These are phyloP conservation scores for Autographa pulchrina DNA, from an alignment of 2,888 invertebrate genomes.

Conservation along the genomic window DNA sequence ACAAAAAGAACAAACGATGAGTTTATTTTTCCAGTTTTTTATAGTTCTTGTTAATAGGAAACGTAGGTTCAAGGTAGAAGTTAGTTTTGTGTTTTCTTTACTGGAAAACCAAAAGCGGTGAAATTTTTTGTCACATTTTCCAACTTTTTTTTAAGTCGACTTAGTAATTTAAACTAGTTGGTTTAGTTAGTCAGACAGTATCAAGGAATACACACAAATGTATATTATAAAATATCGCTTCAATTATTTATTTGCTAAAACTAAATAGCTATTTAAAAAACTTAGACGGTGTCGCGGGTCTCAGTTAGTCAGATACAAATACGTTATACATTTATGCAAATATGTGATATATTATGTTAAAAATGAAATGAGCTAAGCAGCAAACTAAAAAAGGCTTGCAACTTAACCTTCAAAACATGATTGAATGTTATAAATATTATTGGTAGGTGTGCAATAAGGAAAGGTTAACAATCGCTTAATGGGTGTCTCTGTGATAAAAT, in stretches of 20 bases:
- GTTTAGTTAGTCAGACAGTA: too few species aligned
- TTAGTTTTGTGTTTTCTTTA: not conserved
- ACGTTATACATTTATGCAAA: not conserved
- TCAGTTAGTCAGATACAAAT: not conserved
- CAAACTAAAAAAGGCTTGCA: conserved; percentile 5
- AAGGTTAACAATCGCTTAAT: conserved; percentile 9
- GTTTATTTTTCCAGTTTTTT: conserved; percentile 33
- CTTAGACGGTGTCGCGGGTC: not conserved
- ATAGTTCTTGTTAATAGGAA: conserved; percentile 22
- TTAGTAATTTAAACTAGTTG: too few species aligned
- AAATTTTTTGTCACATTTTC: too few species aligned
- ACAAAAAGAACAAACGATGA: conserved; percentile 33
- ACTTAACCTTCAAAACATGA: not conserved
- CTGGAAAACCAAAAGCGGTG: not conserved
- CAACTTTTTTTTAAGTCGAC: not conserved
- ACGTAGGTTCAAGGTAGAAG: conserved; percentile 42
- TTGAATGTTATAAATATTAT: conserved; percentile 9
- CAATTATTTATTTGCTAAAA: not conserved
- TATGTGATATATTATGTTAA: not conserved
- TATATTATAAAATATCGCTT: not conserved
- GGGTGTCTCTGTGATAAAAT: conserved; percentile 5
- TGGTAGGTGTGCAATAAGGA: conserved; percentile 6
- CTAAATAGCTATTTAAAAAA: not conserved
- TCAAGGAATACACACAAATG: too few species aligned
- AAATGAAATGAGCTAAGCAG: not conserved